Base-by-base conservation (phyloP, 2,888 invertebrate species). In the Drosophila gaucha region DNA sequence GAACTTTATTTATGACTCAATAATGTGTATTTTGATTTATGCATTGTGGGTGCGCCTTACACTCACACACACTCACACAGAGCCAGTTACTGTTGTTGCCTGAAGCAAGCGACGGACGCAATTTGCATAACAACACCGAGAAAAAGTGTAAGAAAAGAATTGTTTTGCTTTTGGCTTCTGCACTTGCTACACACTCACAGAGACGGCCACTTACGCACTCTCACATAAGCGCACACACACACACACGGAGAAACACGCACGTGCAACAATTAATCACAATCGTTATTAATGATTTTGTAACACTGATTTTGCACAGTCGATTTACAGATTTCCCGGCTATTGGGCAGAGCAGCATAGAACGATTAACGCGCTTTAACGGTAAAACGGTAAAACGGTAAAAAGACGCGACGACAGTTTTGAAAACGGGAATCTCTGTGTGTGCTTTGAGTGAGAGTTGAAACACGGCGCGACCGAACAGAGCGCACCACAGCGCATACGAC, bases 1-100 rank as follows among this genome's bases (percentile, higher is more conserved):
- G 73, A 80, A 83, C 82, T 89, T 80, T 86, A 88, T 86, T 86
- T 86, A 86, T 87, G 86, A 69, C 87, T 86, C 88, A 86, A 86
- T 89, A 86, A 89, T 85, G 87, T 86, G 70, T 80, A 89, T 87
- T 85, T 89, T 86, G 80, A 88, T 85, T 88, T 84, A 86, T 86
- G 89, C 88, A 83, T 80, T 86, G 63, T 82, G 86, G 88, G 86
- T 68, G 88, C 68, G 62, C 54, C 80, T 54, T 67, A 62, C 56
- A 44, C 64, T 63, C 55, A 54, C 47, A 63, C 62, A 62, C 55
- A 51, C 51, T 24, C 44, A 33, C 58, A 43, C 51, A 30, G 6
- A 56, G 47, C 33, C 57, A 74, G 67, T 66, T 71, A 77, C 50
- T 86, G 67, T 62, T 79, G 67, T 46, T 67, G 79, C 84, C 86